phyloP scores from a whole-genome alignment of 2,113 vertebrate genomes.

The Rhynchomys soricoides region DNA sequence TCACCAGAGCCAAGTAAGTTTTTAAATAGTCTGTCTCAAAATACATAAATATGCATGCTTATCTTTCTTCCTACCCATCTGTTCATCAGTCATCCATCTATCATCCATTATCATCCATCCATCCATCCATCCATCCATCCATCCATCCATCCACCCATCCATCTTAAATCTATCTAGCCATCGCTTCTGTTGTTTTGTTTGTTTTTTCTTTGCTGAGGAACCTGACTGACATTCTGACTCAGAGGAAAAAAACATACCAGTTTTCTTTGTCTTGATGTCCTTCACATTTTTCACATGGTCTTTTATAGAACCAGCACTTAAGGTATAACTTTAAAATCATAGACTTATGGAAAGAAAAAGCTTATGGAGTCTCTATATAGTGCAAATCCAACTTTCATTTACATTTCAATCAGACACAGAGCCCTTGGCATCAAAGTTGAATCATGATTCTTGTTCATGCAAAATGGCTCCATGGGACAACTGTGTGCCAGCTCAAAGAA shows the following conservation, averaged over 20 bases:
- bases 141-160: neutral
- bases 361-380: neutral
- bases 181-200: neutral
- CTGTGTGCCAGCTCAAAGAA: neutral
- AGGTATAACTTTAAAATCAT: neutral
- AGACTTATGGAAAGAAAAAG: neutral
- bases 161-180: neutral
- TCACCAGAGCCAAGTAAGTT: neutral
- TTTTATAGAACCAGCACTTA: neutral
- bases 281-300: neutral
- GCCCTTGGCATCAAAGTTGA: neutral
- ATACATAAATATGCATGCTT: neutral
- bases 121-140: neutral
- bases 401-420: conserved; percentile 39
- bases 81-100: neutral
- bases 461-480: neutral
- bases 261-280: neutral
- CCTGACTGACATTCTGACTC: neutral
- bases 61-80: neutral
- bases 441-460: neutral
- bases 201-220: neutral
- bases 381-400: conserved; percentile 19
- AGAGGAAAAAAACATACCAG: neutral
- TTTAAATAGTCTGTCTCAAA: neutral
- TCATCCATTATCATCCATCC: too few relatives aligned